Evolutionary conservation across 2,888 invertebrate species (phyloP).

Genomic region (Gasteruption jaculator): DNA sequence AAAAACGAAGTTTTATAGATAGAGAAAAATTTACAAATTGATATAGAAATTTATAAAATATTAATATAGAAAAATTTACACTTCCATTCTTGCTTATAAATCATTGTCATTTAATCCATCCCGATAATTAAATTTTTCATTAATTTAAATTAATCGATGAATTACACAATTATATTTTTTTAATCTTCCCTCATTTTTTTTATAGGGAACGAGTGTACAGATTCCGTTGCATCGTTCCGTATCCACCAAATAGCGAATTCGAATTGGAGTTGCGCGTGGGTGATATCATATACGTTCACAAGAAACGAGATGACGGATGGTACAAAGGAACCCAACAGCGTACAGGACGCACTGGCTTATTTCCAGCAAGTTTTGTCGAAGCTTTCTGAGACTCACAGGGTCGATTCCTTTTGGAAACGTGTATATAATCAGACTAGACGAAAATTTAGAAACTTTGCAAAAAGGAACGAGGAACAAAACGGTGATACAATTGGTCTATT

Average conservation of each 20-base stretch:
- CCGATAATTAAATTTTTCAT: too few relatives aligned
- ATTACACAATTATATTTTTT: too few relatives aligned
- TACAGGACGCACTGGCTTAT: constrained; percentile 88
- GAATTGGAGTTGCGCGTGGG: constrained; percentile 87
- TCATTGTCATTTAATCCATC: too few relatives aligned
- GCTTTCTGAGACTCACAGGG: constrained; percentile 55
- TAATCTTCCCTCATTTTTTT: constrained; percentile 4
- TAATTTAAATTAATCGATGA: constrained; percentile 1
- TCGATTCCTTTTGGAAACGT: constrained; percentile 48
- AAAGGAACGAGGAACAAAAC: too few relatives aligned
- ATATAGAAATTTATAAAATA: too few relatives aligned
- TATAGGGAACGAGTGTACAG: constrained; percentile 54
- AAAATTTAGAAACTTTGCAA: not conserved
- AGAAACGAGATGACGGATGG: constrained; percentile 93
- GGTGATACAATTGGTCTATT: too few relatives aligned
- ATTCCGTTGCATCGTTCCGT: constrained; percentile 88
- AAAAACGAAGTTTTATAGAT: too few relatives aligned
- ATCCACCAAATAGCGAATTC: constrained; percentile 91
- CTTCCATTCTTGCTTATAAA: too few relatives aligned
- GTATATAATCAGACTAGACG: constrained; percentile 45
- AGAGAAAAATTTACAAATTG: too few relatives aligned
- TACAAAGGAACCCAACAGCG: constrained; percentile 88
- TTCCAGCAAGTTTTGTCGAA: constrained; percentile 92
- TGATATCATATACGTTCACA: constrained; percentile 86
- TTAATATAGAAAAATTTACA: too few relatives aligned